A percentile compares a stretch with the other conserved stretches of the same genome.
Evolutionary conservation across 2,888 invertebrate genomes (phyloP).

Genomic region (Agrotis ipsilon): DNA sequence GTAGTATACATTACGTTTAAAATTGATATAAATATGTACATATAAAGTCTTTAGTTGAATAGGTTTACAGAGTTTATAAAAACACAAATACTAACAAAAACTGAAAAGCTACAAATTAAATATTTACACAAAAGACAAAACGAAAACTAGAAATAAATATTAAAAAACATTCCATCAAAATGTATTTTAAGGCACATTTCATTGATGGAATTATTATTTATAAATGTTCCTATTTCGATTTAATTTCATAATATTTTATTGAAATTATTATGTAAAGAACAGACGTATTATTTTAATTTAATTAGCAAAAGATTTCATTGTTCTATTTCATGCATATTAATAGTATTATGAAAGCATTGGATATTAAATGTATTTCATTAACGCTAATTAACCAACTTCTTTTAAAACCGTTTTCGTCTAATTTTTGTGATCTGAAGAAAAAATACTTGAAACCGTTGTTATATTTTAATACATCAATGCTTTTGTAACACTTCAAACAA

Average conservation of each 20-base stretch:
- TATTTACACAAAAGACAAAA: too few species aligned
- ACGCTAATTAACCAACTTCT: background rate
- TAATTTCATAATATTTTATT: conserved; percentile 20
- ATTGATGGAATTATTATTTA: conserved; percentile 29
- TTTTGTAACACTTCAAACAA: background rate
- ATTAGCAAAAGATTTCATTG: conserved; percentile 8
- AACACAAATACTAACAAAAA: too few species aligned
- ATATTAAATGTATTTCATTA: conserved; percentile 2
- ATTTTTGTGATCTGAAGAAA: background rate
- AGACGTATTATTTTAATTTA: background rate
- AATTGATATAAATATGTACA: too few species aligned
- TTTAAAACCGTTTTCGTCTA: background rate
- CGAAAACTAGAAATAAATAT: too few species aligned
- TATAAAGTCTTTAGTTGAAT: too few species aligned
- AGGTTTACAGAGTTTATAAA: too few species aligned
- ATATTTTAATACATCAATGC: too few species aligned
- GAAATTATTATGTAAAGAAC: conserved; percentile 19
- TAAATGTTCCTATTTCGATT: background rate
- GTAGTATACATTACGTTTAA: conserved; percentile 10
- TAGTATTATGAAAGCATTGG: conserved; percentile 12
- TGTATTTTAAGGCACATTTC: conserved; percentile 8
- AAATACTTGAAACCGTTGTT: background rate
- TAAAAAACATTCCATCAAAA: too few species aligned
- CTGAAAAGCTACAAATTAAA: too few species aligned
- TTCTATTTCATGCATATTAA: background rate